A percentile compares a stretch with the other conserved stretches of the same genome.
These are phyloP conservation scores for Callosobruchus maculatus DNA, from an alignment of 2,888 invertebrate genomes.

Conservation along the genomic window DNA sequence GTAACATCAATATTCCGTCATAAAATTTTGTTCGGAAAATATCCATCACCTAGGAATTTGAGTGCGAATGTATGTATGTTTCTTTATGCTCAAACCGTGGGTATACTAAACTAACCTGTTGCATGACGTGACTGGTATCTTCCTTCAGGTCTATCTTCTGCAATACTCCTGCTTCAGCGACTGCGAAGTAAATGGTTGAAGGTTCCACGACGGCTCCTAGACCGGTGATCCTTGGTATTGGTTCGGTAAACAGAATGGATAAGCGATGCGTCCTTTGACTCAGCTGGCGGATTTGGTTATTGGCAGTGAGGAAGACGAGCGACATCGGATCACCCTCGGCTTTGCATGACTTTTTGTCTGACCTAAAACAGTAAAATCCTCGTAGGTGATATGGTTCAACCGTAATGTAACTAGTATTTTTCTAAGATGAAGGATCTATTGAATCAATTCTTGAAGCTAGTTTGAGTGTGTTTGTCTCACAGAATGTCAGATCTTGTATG, in stretches of 20 bases:
- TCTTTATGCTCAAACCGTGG: too few relatives aligned
- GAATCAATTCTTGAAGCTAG: background rate
- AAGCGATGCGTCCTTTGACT: conserved; percentile 41
- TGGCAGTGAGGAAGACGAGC: conserved; percentile 52
- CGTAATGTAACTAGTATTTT: too few relatives aligned
- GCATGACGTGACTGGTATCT: conserved; percentile 42
- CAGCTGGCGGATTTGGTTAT: conserved; percentile 57
- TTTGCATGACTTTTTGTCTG: conserved; percentile 66
- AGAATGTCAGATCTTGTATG: too few relatives aligned
- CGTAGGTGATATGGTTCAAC: too few relatives aligned
- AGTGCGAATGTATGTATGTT: too few relatives aligned
- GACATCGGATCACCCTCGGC: conserved; percentile 56
- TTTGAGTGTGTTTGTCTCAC: background rate
- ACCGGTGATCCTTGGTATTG: conserved; percentile 52
- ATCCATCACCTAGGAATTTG: too few relatives aligned
- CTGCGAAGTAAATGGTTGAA: conserved; percentile 51
- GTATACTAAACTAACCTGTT: conserved; percentile 14
- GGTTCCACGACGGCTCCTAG: conserved; percentile 53
- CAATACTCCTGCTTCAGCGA: conserved; percentile 37
- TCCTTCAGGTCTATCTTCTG: conserved; percentile 46
- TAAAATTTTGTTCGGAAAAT: too few relatives aligned
- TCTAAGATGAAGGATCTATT: background rate
- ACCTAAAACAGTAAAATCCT: conserved; percentile 38
- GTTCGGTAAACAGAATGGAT: conserved; percentile 46
- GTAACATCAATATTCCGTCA: too few relatives aligned